Conservation (phyloP, 1,140 invertebrate genomes). For the Drosophila insularis region DNA sequence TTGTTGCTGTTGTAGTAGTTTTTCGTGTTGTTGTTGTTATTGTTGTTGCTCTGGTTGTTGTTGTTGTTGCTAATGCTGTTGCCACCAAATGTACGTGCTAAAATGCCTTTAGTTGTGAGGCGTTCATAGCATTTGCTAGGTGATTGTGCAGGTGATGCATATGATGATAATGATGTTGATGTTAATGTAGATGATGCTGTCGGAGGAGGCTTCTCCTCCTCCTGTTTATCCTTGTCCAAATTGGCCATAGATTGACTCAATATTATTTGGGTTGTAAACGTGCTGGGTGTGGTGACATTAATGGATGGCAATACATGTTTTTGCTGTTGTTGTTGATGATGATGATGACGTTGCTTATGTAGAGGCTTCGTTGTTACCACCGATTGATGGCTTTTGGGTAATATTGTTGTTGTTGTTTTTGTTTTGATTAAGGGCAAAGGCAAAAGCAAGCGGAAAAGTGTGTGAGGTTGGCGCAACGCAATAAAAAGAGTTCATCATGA, state of each 20-base stretch:
- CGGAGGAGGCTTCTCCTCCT: constrained; percentile 9
- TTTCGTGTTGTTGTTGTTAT: constrained; percentile 6
- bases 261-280: constrained; percentile 74
- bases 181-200: constrained; percentile 33
- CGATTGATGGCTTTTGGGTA: constrained; percentile 16
- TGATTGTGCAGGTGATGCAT: constrained; percentile 61
- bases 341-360: constrained; percentile 55
- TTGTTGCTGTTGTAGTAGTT: constrained; percentile 40
- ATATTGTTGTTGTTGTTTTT: constrained; percentile 23
- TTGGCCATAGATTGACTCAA: constrained; percentile 52
- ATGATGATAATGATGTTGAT: constrained; percentile 56
- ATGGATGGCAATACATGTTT: constrained; percentile 63
- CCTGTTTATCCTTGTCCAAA: constrained; percentile 14
- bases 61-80: constrained; percentile 13
- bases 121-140: constrained; percentile 56
- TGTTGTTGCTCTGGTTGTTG: constrained; percentile 15
- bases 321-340: constrained; percentile 11
- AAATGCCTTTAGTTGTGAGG: constrained; percentile 67
- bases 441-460: constrained; percentile 59
- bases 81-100: constrained; percentile 48
- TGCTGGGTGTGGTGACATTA: constrained; percentile 74
- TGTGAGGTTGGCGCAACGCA: constrained; percentile 58
- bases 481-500: constrained; percentile 60
- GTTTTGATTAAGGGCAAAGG: constrained; percentile 23
- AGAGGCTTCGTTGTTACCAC: constrained; percentile 56